phyloP scores from a whole-genome alignment of 2,797 vertebrate genomes.

The Sebastes itinus region DNA sequence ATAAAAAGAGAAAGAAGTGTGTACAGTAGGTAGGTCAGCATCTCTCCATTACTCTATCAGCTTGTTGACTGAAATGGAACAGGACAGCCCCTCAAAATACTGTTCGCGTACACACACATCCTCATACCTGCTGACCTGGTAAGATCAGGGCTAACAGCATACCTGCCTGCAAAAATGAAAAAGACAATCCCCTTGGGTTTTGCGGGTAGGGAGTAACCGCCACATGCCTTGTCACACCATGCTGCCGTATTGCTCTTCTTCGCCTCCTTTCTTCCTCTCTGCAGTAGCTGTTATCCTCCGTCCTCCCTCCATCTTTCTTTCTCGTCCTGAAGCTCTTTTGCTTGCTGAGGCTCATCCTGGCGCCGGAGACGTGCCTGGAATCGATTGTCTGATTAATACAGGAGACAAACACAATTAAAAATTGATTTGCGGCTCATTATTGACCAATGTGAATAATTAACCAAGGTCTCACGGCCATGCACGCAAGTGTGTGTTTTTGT shows the following conservation, averaged over 20 bases:
- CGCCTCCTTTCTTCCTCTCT: not conserved
- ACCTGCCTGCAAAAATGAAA: constrained; percentile 23
- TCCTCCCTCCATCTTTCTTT: constrained; percentile 21
- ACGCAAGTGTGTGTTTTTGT: not conserved
- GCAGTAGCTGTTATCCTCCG: constrained; percentile 2
- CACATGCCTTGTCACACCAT: constrained; percentile 9
- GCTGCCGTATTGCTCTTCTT: constrained; percentile 6
- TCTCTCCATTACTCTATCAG: constrained; percentile 41
- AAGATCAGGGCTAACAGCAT: constrained; percentile 21
- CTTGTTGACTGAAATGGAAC: constrained; percentile 53
- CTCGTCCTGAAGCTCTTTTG: constrained; percentile 22
- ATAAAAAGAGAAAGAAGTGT: not conserved
- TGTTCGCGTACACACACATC: not conserved
- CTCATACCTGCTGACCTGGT: constrained; percentile 30
- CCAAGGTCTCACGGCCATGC: constrained; percentile 34
- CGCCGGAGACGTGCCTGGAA: constrained; percentile 50
- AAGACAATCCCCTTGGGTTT: not conserved
- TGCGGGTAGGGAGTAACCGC: not conserved
- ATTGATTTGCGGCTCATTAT: constrained; percentile 71
- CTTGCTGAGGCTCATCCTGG: constrained; percentile 34
- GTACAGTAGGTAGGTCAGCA: constrained; percentile 41
- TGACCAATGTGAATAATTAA: constrained; percentile 74
- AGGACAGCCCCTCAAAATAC: constrained; percentile 58
- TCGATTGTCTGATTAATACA: constrained; percentile 69
- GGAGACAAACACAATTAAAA: constrained; percentile 76